Conservation (phyloP, 1,140 invertebrate species). For the Trichonephila clavipes region DNA sequence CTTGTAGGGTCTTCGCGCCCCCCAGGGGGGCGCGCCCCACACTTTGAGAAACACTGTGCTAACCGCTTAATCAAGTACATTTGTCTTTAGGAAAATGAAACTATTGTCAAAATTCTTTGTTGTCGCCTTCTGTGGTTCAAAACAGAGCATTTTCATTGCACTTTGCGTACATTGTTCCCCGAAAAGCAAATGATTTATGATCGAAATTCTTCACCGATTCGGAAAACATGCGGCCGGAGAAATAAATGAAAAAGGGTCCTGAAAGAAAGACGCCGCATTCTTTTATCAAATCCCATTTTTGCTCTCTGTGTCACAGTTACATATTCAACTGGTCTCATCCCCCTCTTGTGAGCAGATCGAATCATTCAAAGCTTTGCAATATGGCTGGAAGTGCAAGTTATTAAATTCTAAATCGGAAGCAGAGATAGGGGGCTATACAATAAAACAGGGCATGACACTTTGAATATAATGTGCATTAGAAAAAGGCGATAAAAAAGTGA, state of each 20-base stretch:
- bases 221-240: neutral
- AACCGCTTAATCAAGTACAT: neutral
- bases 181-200: conserved; percentile 18
- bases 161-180: neutral
- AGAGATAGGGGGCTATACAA: neutral
- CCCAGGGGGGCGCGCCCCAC: no score
- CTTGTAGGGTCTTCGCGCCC: no score
- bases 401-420: conserved; percentile 25
- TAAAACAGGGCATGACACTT: conserved; percentile 29
- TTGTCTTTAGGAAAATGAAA: neutral
- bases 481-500: neutral
- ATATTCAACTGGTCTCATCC: conserved; percentile 2
- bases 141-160: neutral
- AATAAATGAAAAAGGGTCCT: neutral
- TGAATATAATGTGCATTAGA: conserved; percentile 41
- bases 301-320: neutral
- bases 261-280: neutral
- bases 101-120: neutral
- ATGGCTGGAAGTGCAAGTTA: neutral
- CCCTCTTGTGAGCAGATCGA: neutral
- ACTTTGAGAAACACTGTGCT: no score
- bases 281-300: conserved; percentile 21
- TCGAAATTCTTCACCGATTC: neutral
- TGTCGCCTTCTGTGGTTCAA: neutral
- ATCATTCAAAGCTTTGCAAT: neutral